Evolutionary conservation across 2,113 vertebrate genomes (phyloP), one percentile per base, ranked within the genome.

Genomic region (Periophthalmus modestus): DNA sequence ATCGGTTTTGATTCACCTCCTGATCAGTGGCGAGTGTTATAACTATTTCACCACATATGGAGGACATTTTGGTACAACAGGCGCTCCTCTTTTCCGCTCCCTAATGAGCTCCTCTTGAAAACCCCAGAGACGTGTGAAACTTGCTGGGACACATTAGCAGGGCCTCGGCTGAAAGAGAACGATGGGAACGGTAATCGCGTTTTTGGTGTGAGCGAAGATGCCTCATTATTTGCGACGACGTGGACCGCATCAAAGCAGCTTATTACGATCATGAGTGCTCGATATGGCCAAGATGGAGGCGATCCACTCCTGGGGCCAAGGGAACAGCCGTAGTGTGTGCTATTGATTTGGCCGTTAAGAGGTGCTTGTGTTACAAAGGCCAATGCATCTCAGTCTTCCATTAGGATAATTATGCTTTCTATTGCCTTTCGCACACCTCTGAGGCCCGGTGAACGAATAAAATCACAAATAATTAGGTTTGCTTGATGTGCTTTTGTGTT

Each of bases 331-430:
- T 77, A 79, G 83, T 74, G 73, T 74, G 73, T 66, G 80, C 85
- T 93, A 93, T 92, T 92, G 92, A 94, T 93, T 92, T 87, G 86
- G 67, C 77, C 79, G 83, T 89, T 84, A 92, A 92, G 91, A 92
- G 91, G 89, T 91, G 86, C 90, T 94, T 91, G 86, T 90, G 91
- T 87, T 86, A 90, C 83, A 87, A 90, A 91, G 86, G 88, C 81
- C 85, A 81, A 34, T 77, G 85, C 86, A 84, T 90, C 89, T 87
- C 87, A 82, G 85, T 87, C 91, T 91, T 87, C 91, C 92, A 92
- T 92, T 92, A 90, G 73, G 74, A 89, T 93, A 92, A 93, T 92
- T 92, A 89, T 72, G 79, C 86, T 82, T 85, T 88, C 85, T 75
- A 87, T 91, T 50, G 80, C 84, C 81, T 86, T 83, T 85, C 79